Conservation (phyloP, 2,113 vertebrate species). For the Nothocercus julius region DNA sequence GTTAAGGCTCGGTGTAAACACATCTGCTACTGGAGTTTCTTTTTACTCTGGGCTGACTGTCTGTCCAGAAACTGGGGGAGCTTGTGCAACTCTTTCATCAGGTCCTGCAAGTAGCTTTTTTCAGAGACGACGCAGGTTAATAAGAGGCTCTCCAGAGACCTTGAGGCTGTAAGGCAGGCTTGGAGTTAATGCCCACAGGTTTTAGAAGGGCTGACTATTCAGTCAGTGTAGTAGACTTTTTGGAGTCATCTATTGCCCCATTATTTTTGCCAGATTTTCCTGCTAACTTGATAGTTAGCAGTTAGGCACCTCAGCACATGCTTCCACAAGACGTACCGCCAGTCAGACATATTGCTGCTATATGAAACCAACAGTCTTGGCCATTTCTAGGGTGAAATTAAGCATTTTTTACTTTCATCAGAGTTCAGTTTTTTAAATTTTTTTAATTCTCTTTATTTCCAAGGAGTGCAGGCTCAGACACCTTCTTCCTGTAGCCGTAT, state of each 20-base stretch:
- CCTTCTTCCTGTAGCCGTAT: neutral
- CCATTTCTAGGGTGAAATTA: neutral
- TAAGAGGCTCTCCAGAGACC: neutral
- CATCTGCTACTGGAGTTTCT: neutral
- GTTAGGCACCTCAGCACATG: neutral
- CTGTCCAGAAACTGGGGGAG: neutral
- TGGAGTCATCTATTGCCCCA: neutral
- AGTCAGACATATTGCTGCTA: no score
- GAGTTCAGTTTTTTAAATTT: neutral
- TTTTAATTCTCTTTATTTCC: neutral
- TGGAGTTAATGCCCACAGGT: neutral
- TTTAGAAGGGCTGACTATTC: neutral
- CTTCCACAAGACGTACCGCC: no score
- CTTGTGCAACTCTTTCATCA: neutral
- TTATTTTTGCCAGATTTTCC: neutral
- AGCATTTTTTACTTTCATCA: neutral
- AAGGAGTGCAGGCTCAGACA: neutral
- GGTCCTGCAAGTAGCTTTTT: neutral
- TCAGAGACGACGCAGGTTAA: neutral
- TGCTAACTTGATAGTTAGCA: neutral
- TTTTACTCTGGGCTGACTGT: neutral
- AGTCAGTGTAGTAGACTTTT: neutral
- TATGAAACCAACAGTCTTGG: no score
- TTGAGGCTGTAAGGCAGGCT: neutral
- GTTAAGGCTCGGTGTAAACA: neutral